phyloP scores from a whole-genome alignment of 2,888 invertebrate genomes.

The Cryptocheilus praepositus region DNA sequence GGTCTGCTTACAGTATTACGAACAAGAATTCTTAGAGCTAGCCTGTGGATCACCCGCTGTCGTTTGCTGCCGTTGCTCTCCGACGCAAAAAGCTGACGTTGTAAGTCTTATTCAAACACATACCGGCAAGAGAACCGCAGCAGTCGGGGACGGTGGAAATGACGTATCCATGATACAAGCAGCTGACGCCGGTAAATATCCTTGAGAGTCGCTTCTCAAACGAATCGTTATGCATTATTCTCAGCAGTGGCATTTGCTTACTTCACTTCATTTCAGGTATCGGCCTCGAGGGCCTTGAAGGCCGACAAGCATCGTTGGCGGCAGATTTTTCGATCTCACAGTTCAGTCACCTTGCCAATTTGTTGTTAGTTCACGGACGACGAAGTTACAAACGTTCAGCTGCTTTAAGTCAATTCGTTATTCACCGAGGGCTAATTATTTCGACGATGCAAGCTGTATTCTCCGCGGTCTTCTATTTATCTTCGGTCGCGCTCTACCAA shows the following conservation, averaged over 20 bases:
- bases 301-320: conserved; percentile 93
- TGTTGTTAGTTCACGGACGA: conserved; percentile 94
- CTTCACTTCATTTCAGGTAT: conserved; percentile 81
- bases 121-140: conserved; percentile 79
- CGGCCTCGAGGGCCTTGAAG: conserved; percentile 93
- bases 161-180: conserved; percentile 85
- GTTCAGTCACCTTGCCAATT: conserved; percentile 88
- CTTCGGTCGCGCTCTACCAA: conserved; percentile 97
- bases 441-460: conserved; percentile 99
- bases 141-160: conserved; percentile 82
- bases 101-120: conserved; percentile 81
- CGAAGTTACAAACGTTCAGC: conserved; percentile 96
- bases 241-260: too few species aligned
- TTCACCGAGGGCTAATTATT: conserved; percentile 98
- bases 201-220: too few species aligned
- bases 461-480: conserved; percentile 98
- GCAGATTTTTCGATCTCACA: conserved; percentile 98
- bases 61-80: conserved; percentile 85
- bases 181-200: conserved; percentile 76
- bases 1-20: conserved; percentile 83
- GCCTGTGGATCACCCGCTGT: conserved; percentile 85
- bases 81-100: conserved; percentile 84
- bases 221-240: too few species aligned
- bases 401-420: conserved; percentile 98
- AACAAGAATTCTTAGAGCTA: conserved; percentile 84